A percentile compares a stretch with the other conserved stretches of the same genome.
Conservation (phyloP, 1,140 invertebrate species). For the Tetranychus urticae region DNA sequence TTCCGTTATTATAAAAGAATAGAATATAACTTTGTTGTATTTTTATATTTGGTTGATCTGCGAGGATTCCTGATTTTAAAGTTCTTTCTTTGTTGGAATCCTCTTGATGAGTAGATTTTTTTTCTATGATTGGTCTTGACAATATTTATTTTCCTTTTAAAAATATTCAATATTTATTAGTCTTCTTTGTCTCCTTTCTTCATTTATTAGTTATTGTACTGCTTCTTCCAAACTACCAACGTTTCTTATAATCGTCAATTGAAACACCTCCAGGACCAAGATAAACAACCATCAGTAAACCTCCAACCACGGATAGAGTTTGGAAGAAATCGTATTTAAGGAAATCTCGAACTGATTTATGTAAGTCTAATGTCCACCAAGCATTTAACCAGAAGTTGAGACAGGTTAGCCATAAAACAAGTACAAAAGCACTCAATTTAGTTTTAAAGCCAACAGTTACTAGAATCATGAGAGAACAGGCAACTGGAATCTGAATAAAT, state of each 20-base stretch:
- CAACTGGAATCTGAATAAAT: constrained; percentile 69
- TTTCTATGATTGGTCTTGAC: too few relatives aligned
- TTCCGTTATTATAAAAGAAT: too few relatives aligned
- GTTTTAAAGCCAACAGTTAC: constrained; percentile 97
- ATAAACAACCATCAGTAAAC: constrained; percentile 93
- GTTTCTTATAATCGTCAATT: constrained; percentile 88
- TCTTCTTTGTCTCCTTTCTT: too few relatives aligned
- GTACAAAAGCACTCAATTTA: constrained; percentile 79
- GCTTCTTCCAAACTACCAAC: not conserved
- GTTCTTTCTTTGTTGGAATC: too few relatives aligned
- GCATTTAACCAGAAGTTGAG: constrained; percentile 1
- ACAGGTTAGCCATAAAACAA: constrained; percentile 64
- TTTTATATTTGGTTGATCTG: too few relatives aligned
- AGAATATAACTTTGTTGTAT: too few relatives aligned
- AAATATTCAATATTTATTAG: too few relatives aligned
- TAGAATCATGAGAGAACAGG: constrained; percentile 76
- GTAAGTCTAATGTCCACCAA: not conserved
- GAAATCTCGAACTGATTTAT: constrained; percentile 39
- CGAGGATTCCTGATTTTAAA: too few relatives aligned
- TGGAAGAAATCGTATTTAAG: constrained; percentile 99
- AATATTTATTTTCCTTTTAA: too few relatives aligned
- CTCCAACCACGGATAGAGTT: constrained; percentile 94
- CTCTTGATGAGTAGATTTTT: too few relatives aligned
- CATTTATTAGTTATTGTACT: too few relatives aligned
- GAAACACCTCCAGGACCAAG: constrained; percentile 93